phyloP scores from a whole-genome alignment of 1,140 invertebrate genomes.

The Portunus trituberculatus region DNA sequence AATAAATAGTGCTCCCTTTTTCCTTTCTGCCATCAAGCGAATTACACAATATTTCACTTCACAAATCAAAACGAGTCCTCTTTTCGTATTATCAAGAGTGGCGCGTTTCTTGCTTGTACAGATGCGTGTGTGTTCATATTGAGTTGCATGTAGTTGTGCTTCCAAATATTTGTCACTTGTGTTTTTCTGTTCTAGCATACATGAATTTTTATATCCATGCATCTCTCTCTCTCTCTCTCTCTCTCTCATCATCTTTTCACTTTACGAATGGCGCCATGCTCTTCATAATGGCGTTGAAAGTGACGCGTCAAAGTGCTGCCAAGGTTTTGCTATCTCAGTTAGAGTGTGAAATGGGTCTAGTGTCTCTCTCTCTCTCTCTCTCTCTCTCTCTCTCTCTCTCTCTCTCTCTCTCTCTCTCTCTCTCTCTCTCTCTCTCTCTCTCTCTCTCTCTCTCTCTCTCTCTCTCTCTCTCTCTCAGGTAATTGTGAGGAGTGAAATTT shows the following conservation, averaged over 20 bases:
- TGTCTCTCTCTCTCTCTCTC: background rate
- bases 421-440: background rate
- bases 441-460: background rate
- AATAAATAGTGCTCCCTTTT: too few relatives aligned
- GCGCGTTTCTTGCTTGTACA: background rate
- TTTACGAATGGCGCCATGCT: too few relatives aligned
- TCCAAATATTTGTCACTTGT: background rate
- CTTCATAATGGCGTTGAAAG: too few relatives aligned
- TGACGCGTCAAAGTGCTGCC: too few relatives aligned
- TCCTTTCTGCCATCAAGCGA: too few relatives aligned
- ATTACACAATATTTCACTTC: too few relatives aligned
- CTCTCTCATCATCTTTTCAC: too few relatives aligned
- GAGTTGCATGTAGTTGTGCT: background rate
- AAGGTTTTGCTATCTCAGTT: background rate
- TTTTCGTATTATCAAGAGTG: too few relatives aligned
- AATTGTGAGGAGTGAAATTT: too few relatives aligned
- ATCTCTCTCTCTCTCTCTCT: constrained; percentile 32
- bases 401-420: background rate
- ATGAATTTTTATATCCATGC: background rate
- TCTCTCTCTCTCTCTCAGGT: background rate
- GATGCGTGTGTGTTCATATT: background rate
- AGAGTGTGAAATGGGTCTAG: background rate
- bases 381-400: background rate
- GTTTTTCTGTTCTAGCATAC: background rate
- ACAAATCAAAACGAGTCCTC: too few relatives aligned